Base-by-base conservation (phyloP, 2,888 invertebrate genomes). In the Hypomecis atomaria region DNA sequence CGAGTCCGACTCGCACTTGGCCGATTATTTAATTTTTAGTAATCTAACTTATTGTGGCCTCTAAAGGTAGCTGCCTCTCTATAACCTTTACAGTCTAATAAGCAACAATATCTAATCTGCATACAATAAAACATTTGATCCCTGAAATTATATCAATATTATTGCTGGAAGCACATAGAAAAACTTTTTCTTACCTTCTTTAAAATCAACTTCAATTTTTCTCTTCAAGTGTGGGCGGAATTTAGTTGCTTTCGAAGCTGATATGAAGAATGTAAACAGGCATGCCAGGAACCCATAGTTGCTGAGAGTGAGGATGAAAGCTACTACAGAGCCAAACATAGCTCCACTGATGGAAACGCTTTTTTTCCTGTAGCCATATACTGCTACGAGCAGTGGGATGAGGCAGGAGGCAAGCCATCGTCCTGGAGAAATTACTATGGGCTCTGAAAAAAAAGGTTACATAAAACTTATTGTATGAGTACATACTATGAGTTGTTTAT, bases 201-300 rank as follows among this genome's bases (percentile, higher is more conserved):
- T 96, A 76, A 95, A 96, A 76, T 97, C 96, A 52, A 93, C 94
- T 82, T 98, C 97, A 59, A 97, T 82, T 78, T 95, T 95, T 62
- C 88, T 90, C 79, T 97, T 97, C 53, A 93, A 83, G 59, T 94
- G 86, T 0, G 94, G 86, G 23, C 96, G 93, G 78, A 96, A 96
- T 83, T 96, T 97, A 0, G 98, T 98, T 0, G 96, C 97, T 79
- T 95, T 95, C 0, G 97, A 97, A 2, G 96, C 96, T 50, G 96
- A 94, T 34, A 97, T 83, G 80, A 98, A 98, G 85, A 98, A 98
- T 4, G 95, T 92, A 11, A 96, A 87, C 40, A 98, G 88, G 69
- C 95, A 94, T 10, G 94, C 94, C 50, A 96, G 86, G 82, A 97
- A 98, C 65, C 96, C 95, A 78, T 96, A 95, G 82, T 95, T 97